Base-by-base conservation (phyloP, 1,140 invertebrate species). In the Brachionus angularis region DNA sequence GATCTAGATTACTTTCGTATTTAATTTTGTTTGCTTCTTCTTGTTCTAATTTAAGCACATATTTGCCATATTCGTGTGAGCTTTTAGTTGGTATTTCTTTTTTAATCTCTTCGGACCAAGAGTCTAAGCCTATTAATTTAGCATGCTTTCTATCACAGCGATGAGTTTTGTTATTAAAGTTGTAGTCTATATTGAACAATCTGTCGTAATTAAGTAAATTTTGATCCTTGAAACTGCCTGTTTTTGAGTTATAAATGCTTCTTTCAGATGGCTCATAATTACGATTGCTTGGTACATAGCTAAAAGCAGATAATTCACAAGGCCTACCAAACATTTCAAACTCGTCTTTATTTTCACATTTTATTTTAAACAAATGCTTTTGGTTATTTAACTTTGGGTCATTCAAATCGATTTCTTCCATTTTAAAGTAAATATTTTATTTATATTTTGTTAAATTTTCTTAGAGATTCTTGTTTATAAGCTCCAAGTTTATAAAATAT, bases 131-230 rank as follows among this genome's bases (percentile, higher is more conserved):
- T 61, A 72, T 71, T n/a, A 75, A 77, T 74, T 80, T 81, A 27
- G 78, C 78, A 76, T 81, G 79, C 50, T 78, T 77, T 73, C 80
- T 74, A 73, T 82, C 80, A 76, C 78, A 78, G 52, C 79, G 73
- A 72, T 80, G 79, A 12, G 80, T 67, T 71, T 81, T 79, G 50
- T 79, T 77, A 73, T 81, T 80, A 67, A 76, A 81, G 7, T 72
- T 77, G 49, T 72, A 62, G 39, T 73, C 52, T 21, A 77, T 73
- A 21, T 74, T 55, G 69, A 80, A 81, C 31, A 78, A 50, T 71
- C 78, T 61, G 53, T 81, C 76, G 75, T 79, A 81, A 42, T 74
- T 76, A 5, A 70, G 75, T 23, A 58, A 31, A 39, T 39, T 39
- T 36, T 42, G 16, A 27, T 58, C 53, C 5, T 18, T 42, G 23